Conservation (phyloP, 1,140 invertebrate genomes). For the Sitophilus oryzae region DNA sequence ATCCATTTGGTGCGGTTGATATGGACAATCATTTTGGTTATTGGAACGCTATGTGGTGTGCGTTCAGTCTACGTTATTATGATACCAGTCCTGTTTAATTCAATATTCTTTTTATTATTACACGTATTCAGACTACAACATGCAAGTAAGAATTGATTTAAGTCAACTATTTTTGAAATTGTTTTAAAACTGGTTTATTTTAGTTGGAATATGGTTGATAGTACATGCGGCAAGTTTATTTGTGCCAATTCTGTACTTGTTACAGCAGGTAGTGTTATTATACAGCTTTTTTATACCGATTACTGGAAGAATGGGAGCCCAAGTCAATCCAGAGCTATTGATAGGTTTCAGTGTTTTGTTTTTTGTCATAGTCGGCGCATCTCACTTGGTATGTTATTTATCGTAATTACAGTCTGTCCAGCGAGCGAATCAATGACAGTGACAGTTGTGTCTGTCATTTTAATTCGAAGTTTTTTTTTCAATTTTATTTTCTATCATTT, state of each 20-base stretch:
- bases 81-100: slow-evolving; percentile 46
- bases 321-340: slow-evolving; percentile 54
- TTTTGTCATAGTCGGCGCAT: slow-evolving; percentile 39
- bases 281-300: slow-evolving; percentile 54
- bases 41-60: slow-evolving; percentile 44
- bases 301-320: slow-evolving; percentile 55
- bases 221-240: slow-evolving; percentile 39
- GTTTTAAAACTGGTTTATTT: slow-evolving; percentile 27
- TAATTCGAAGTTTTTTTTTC: slow-evolving; percentile 28
- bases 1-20: slow-evolving; percentile 41
- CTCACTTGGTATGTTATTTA: slow-evolving; percentile 43
- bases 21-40: slow-evolving; percentile 46
- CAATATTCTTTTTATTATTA: slow-evolving; percentile 38
- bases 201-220: slow-evolving; percentile 41
- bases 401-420: too few species aligned
- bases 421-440: too few species aligned
- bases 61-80: slow-evolving; percentile 48
- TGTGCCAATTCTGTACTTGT: slow-evolving; percentile 37
- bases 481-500: too few species aligned
- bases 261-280: slow-evolving; percentile 31
- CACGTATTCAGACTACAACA: slow-evolving; percentile 21
- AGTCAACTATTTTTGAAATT: not conserved
- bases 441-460: too few species aligned
- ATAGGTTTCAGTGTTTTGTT: slow-evolving; percentile 43
- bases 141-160: not conserved